Percentiles rank a stretch among this genome's conserved stretches.
phyloP scores from a whole-genome alignment of 37 sponge, comb jelly and placozoan genomes.

The Diacarnus erythraeanus region DNA sequence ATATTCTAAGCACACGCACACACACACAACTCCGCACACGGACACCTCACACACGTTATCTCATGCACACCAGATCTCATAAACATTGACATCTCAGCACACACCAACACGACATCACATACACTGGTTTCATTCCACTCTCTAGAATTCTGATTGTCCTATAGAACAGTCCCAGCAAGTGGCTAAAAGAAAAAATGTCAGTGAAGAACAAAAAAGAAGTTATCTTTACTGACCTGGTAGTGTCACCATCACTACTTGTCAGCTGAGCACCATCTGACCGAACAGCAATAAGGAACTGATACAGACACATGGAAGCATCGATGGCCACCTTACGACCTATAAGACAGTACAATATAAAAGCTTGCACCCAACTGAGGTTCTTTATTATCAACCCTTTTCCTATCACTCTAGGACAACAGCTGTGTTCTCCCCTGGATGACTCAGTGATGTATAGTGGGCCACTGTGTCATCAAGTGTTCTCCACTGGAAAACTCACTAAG shows the following conservation, averaged over 20 bases:
- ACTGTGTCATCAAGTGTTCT: not conserved
- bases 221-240: conserved; percentile 68
- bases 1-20: too few species aligned
- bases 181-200: conserved; percentile 47
- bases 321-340: conserved; percentile 95
- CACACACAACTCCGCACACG: too few species aligned
- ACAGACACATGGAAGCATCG: conserved; percentile 98
- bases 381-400: not conserved
- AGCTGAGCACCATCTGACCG: conserved; percentile 83
- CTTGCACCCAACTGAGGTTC: too few species aligned
- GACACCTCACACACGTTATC: too few species aligned
- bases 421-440: too few species aligned
- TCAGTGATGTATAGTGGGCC: too few species aligned
- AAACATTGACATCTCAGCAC: too few species aligned
- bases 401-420: too few species aligned
- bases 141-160: conserved; percentile 97
- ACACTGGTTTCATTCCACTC: conserved; percentile 97
- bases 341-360: not conserved
- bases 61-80: too few species aligned
- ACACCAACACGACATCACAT: too few species aligned
- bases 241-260: conserved; percentile 89
- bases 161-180: conserved; percentile 96
- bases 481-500: not conserved
- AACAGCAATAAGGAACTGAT: conserved; percentile 99
- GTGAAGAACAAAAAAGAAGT: not conserved